Evolutionary conservation across 1,140 invertebrate species (phyloP).

Genomic region (Catajapyx aquilonaris): DNA sequence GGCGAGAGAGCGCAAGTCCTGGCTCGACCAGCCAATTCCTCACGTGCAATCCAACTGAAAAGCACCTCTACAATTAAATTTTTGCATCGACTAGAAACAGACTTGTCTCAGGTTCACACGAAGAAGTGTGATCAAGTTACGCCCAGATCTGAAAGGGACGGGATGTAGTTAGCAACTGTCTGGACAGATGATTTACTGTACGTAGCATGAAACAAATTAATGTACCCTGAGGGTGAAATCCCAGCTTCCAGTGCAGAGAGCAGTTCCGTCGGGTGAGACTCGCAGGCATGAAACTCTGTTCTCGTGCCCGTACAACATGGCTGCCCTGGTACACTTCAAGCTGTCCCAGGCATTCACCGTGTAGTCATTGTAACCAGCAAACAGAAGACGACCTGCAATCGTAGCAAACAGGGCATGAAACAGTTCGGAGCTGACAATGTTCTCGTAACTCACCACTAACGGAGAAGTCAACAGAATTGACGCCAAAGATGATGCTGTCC

Average conservation of each 20-base stretch:
- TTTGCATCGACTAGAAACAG: too few species aligned
- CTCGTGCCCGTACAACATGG: slow-evolving; percentile 91
- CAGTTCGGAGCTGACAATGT: slow-evolving; percentile 7
- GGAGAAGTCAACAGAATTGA: slow-evolving; percentile 94
- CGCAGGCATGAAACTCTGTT: slow-evolving; percentile 87
- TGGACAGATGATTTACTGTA: too few species aligned
- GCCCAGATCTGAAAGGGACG: too few species aligned
- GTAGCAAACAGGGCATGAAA: slow-evolving; percentile 3
- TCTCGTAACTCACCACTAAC: slow-evolving; percentile 60
- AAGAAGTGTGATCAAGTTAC: too few species aligned
- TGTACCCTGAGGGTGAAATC: slow-evolving; percentile 86
- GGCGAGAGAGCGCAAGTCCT: too few species aligned
- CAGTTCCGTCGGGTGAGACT: slow-evolving; percentile 93
- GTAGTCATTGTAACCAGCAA: slow-evolving; percentile 98
- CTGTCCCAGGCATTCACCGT: slow-evolving; percentile 98
- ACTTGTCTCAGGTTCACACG: too few species aligned
- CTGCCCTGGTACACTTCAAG: slow-evolving; percentile 73
- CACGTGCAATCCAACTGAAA: too few species aligned
- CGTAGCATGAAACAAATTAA: too few species aligned
- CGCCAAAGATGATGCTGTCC: slow-evolving; percentile 95
- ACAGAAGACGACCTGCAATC: slow-evolving; percentile 60
- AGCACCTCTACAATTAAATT: too few species aligned
- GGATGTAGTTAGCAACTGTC: too few species aligned
- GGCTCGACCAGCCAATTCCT: too few species aligned
- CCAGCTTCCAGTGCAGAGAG: slow-evolving; percentile 94